Evolutionary conservation across 1,140 invertebrate genomes (phyloP), one percentile per base, ranked within the genome.

Genomic region (Frieseomelitta varia): DNA sequence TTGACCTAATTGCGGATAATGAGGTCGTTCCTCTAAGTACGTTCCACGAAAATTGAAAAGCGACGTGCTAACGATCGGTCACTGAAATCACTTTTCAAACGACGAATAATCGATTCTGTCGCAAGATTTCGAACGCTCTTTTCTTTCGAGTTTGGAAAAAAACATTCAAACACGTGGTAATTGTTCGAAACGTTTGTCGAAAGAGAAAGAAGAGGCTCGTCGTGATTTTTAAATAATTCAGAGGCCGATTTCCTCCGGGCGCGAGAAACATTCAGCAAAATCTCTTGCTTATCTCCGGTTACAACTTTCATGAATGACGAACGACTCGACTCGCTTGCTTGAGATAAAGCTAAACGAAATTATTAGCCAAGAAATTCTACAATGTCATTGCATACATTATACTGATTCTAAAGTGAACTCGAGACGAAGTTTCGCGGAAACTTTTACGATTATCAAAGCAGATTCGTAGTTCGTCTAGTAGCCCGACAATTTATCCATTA

Each of bases 21-120:
- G 85, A 87, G 86, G 86, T 87, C 86, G 76, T 87, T 87, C 85
- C 71, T 87, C 86, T 83, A 83, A 87, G 91, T 92, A 85, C 80
- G 85, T 87, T 89, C 90, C 80, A 85, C 88, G 84, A 85, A 91
- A 85, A 88, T 91, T 85, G 85, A 71, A 87, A 87, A 80, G 80
- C 87, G 86, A 87, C 85, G 85, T 87, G 63, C 81, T 53, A n/a
- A 75, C 80, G 80, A 73, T 87, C 39, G 85, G 39, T 39, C n/a
- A 90, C 76, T 76, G 85, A 68, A 90, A 87, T 84, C 87, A 85
- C 88, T 89, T 91, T 90, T 83, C 79, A 86, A 74, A 61, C 76
- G 85, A 58, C 79, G 85, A 87, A 86, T 39, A 39, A 39, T 91
- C 87, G 88, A 91, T 91, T 91, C 81, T 81, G 53, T 83, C 53